phyloP scores from a whole-genome alignment of 2,888 invertebrate genomes.

The Spodoptera picta region DNA sequence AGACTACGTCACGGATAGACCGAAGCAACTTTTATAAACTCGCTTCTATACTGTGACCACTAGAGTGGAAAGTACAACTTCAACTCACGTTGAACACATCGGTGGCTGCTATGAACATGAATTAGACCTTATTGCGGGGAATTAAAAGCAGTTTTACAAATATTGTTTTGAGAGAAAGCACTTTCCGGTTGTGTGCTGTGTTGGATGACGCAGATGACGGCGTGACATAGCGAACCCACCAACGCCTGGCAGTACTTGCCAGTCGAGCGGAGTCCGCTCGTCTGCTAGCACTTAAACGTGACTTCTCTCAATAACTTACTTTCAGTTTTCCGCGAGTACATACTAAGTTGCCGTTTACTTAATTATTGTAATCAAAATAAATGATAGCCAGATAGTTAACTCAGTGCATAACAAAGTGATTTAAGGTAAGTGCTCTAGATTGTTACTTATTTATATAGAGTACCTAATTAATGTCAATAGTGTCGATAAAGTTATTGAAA shows the following conservation, averaged over 20 bases:
- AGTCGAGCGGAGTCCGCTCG: conserved; percentile 78
- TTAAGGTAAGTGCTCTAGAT: conserved; percentile 41
- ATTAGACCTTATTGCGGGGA: conserved; percentile 69
- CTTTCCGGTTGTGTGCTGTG: conserved; percentile 82
- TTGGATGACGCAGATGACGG: conserved; percentile 85
- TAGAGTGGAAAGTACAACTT: conserved; percentile 70
- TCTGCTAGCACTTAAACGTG: conserved; percentile 66
- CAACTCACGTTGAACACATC: conserved; percentile 36
- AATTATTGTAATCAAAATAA: conserved; percentile 55
- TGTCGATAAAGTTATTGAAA: no score
- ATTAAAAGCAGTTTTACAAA: conserved; percentile 70
- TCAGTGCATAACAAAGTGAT: conserved; percentile 21
- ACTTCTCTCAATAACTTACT: conserved; percentile 60
- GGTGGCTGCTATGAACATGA: conserved; percentile 19
- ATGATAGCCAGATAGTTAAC: conserved; percentile 62
- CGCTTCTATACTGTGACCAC: conserved; percentile 59
- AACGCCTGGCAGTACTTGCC: conserved; percentile 69
- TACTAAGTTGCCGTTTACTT: conserved; percentile 46
- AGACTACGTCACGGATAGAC: conserved; percentile 72
- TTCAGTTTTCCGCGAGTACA: conserved; percentile 63
- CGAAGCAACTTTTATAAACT: conserved; percentile 59
- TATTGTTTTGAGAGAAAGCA: conserved; percentile 81
- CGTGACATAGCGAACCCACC: conserved; percentile 63
- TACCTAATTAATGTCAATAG: no score
- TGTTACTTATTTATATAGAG: neutral